Evolutionary conservation across 2,888 invertebrate genomes (phyloP).

Genomic region (Helicoverpa assulta): DNA sequence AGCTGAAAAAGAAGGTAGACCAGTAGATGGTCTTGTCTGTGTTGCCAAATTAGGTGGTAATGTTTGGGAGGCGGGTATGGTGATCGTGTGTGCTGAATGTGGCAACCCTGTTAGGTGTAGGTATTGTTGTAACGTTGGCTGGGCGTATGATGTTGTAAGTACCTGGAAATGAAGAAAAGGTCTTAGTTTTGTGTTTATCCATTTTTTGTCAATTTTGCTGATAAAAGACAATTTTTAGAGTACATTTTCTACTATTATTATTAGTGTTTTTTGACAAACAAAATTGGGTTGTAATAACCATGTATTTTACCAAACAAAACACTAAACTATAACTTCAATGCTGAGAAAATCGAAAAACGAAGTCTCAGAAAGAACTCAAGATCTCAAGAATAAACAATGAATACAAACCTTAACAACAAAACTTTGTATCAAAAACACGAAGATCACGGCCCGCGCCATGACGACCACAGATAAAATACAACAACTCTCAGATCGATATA

Average conservation of each 20-base stretch:
- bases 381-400: neutral
- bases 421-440: slow-evolving; percentile 24
- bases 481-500: slow-evolving; percentile 10
- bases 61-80: slow-evolving; percentile 12
- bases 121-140: slow-evolving; percentile 59
- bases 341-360: no score
- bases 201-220: no score
- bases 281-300: no score
- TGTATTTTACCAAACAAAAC: no score
- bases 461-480: slow-evolving; percentile 6
- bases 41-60: slow-evolving; percentile 12
- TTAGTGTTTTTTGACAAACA: no score
- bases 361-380: no score
- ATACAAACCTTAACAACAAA: slow-evolving; percentile 43
- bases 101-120: slow-evolving; percentile 51
- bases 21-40: slow-evolving; percentile 23
- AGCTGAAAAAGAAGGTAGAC: slow-evolving; percentile 33
- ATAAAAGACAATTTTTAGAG: no score
- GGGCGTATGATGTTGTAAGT: slow-evolving; percentile 43
- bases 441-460: slow-evolving; percentile 37
- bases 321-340: no score
- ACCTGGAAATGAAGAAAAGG: no score
- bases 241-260: no score
- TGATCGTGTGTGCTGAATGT: slow-evolving; percentile 5
- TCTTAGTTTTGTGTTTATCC: no score